phyloP scores from a whole-genome alignment of 2,113 vertebrate species.

The Lamprologus ornatipinnis region DNA sequence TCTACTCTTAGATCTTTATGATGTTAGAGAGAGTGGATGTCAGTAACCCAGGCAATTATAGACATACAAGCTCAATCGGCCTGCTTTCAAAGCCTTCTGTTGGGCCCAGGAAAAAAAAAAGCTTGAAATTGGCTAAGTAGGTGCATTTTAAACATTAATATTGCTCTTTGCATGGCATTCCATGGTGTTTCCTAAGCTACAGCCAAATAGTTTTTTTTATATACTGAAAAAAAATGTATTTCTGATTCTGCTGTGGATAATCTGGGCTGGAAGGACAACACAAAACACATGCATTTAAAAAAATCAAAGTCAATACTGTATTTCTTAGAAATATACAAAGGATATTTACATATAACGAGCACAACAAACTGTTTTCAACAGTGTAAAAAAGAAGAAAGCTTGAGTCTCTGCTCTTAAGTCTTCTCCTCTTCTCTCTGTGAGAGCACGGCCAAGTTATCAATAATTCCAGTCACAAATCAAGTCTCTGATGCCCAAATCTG shows the following conservation, averaged over 20 bases:
- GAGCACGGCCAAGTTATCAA: background rate
- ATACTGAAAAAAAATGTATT: background rate
- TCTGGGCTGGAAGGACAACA: background rate
- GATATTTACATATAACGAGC: slow-evolving; percentile 82
- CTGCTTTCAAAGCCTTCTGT: background rate
- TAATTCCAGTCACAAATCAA: slow-evolving; percentile 12
- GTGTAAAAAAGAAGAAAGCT: slow-evolving; percentile 34
- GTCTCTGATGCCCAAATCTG: background rate
- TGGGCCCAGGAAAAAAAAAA: background rate
- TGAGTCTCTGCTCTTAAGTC: background rate
- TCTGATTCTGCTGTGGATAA: background rate
- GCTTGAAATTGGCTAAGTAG: background rate
- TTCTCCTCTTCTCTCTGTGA: background rate
- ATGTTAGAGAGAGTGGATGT: background rate
- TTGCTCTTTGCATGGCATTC: background rate
- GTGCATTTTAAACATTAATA: background rate
- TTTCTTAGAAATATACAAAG: slow-evolving; percentile 91
- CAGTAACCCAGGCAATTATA: background rate
- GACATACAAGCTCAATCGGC: background rate
- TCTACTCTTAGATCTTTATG: background rate
- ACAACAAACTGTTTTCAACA: slow-evolving; percentile 4
- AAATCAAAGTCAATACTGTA: slow-evolving; percentile 76
- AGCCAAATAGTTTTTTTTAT: background rate
- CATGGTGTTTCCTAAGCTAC: background rate
- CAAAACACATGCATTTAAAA: slow-evolving; percentile 42